These are phyloP conservation scores for Cheilinus undulatus DNA, from an alignment of 2,113 vertebrate species.

Conservation along the genomic window DNA sequence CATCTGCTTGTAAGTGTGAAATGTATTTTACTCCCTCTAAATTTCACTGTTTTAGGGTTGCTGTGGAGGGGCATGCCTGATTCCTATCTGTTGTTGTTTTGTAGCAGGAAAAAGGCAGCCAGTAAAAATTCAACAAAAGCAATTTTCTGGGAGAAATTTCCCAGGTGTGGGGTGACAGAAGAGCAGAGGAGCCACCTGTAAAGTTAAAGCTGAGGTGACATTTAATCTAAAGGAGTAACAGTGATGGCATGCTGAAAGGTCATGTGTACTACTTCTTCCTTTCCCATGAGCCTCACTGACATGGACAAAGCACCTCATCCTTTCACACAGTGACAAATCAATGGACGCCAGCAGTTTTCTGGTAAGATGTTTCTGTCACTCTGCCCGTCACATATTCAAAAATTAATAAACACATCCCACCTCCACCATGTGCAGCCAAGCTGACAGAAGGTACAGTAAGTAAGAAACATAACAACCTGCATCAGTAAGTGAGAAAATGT, in stretches of 20 bases:
- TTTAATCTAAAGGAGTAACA: conserved; percentile 52
- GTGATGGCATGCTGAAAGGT: conserved; percentile 54
- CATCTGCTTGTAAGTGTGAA: no score
- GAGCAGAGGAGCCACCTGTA: background rate
- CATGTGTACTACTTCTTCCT: conserved; percentile 35
- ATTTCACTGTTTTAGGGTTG: no score
- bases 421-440: background rate
- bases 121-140: conserved; percentile 14
- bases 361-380: conserved; percentile 27
- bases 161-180: background rate
- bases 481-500: conserved; percentile 8
- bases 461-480: conserved; percentile 7
- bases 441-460: background rate
- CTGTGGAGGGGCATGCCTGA: no score
- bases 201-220: conserved; percentile 31
- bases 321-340: conserved; percentile 46
- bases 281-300: conserved; percentile 50
- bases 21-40: background rate
- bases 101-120: background rate
- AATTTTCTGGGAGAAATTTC: conserved; percentile 25
- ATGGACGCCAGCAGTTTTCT: conserved; percentile 35
- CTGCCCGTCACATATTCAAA: conserved; percentile 31
- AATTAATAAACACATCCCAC: conserved; percentile 38
- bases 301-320: conserved; percentile 51
- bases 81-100: background rate